phyloP scores from a whole-genome alignment of 1,140 invertebrate species.

The Littorina saxatilis region DNA sequence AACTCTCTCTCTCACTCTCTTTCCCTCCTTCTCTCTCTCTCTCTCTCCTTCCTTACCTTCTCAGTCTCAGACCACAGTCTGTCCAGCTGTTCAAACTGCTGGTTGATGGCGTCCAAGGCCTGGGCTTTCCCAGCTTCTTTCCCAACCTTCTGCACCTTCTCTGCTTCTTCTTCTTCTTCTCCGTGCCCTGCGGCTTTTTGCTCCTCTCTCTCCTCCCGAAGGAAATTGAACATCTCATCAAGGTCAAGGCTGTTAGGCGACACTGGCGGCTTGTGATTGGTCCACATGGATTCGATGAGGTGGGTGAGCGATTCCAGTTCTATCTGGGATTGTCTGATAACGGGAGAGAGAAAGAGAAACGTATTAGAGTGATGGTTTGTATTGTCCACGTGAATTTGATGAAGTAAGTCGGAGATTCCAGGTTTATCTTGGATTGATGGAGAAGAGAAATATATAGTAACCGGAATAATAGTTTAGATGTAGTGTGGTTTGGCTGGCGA shows the following conservation, averaged over 20 bases:
- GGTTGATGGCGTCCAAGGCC: constrained; percentile 63
- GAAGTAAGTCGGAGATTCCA: constrained; percentile 85
- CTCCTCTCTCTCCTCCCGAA: constrained; percentile 81
- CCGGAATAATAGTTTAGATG: too few relatives aligned
- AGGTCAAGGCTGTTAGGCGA: constrained; percentile 87
- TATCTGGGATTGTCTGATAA: constrained; percentile 83
- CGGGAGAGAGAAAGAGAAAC: neutral
- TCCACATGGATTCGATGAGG: constrained; percentile 86
- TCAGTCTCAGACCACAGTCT: constrained; percentile 56
- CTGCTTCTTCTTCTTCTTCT: neutral
- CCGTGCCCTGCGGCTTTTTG: constrained; percentile 6
- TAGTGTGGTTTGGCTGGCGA: too few relatives aligned
- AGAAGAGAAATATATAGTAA: neutral
- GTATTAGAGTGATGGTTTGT: constrained; percentile 40
- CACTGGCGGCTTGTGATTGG: constrained; percentile 76
- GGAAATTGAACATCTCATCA: constrained; percentile 94
- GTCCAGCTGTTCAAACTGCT: constrained; percentile 66
- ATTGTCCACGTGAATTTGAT: constrained; percentile 85
- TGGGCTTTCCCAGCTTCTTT: constrained; percentile 50
- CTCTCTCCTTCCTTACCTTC: constrained; percentile 34
- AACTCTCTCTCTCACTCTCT: constrained; percentile 22
- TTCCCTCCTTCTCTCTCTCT: constrained; percentile 15
- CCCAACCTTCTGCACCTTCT: constrained; percentile 26
- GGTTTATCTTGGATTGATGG: constrained; percentile 80
- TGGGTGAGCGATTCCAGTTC: constrained; percentile 86